A percentile compares a stretch with the other conserved stretches of the same genome.
These are phyloP conservation scores for Gallinago solitaria DNA, from an alignment of 2,797 vertebrate species.

Conservation along the genomic window DNA sequence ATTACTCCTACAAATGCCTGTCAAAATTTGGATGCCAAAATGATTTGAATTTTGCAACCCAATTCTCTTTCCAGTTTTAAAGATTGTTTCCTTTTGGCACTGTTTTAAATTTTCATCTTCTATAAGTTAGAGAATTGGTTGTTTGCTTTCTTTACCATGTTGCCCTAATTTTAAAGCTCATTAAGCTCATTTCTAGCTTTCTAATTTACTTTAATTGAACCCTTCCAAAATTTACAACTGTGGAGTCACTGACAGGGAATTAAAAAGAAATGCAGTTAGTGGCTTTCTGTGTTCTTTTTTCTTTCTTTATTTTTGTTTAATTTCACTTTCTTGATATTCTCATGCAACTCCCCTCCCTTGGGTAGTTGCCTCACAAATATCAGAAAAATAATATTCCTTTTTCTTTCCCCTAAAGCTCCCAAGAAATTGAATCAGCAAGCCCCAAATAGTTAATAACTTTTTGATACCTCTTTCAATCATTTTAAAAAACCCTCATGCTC, in stretches of 20 bases:
- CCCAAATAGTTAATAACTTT: conserved; percentile 4
- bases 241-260: not conserved
- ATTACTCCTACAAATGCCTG: not conserved
- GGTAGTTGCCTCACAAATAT: not conserved
- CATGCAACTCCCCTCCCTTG: not conserved
- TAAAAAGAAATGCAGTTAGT: not conserved
- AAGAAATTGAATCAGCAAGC: conserved; percentile 7
- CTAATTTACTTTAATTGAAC: not conserved
- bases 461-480: conserved; percentile 11
- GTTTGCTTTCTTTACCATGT: not conserved
- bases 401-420: not conserved
- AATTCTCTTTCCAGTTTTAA: not conserved
- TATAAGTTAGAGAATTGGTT: not conserved
- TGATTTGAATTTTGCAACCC: not conserved
- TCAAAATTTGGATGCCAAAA: not conserved
- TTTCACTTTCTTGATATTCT: not conserved
- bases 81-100: not conserved
- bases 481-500: not conserved
- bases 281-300: not conserved
- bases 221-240: not conserved
- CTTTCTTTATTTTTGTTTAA: not conserved
- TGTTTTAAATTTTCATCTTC: not conserved
- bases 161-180: not conserved
- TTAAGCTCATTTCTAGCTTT: not conserved
- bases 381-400: not conserved